Base-by-base conservation (phyloP, 2,888 invertebrate species). In the Blastobasis adustella region DNA sequence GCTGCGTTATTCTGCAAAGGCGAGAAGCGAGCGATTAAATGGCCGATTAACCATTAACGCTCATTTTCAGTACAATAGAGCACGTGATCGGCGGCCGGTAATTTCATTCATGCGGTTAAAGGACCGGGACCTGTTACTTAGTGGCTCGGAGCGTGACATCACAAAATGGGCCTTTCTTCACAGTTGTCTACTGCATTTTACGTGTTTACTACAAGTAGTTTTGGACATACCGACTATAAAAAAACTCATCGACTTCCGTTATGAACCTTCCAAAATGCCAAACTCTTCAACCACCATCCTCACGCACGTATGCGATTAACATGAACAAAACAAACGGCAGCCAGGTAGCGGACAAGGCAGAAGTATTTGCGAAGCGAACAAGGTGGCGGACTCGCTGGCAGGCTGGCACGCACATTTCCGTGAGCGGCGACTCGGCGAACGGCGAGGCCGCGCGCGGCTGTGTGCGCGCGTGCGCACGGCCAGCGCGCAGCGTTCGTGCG, bases 391-490 rank as follows among this genome's bases (percentile, higher is more conserved):
- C 23, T 23, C 23, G 23, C 23, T 23, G 42, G 49, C 49, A 42
- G 47, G 60, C 58, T 60, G 70, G 80, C 81, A 82, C 82, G 86
- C 84, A 84, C 82, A 81, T 85, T 85, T 86, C 86, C 86, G 86
- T 85, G 85, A 76, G 76, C 73, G 76, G 73, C 65, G 41, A 10
- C 8, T 10, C 5, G 71, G 74, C 80, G 83, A 81, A 83, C 10
- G 70, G 75, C 82, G 84, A 82, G 84, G 83, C 82, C 84, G 82
- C 69, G 71, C 58, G 67, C 63, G 58, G 50, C 0, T 64, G 84
- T 81, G 78, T 81, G 81, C 69, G 75, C 54, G 63, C 52, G 54
- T 52, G 55, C 51, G 48, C 46, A 44, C 52, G 54, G 52, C 54
- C 42, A 37, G 63, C 60, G 57, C 58, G 60, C 54, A 44, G 56